Evolutionary conservation across 2,113 vertebrate genomes (phyloP), one percentile per base, ranked within the genome.

Genomic region (Ploceus nigricollis): DNA sequence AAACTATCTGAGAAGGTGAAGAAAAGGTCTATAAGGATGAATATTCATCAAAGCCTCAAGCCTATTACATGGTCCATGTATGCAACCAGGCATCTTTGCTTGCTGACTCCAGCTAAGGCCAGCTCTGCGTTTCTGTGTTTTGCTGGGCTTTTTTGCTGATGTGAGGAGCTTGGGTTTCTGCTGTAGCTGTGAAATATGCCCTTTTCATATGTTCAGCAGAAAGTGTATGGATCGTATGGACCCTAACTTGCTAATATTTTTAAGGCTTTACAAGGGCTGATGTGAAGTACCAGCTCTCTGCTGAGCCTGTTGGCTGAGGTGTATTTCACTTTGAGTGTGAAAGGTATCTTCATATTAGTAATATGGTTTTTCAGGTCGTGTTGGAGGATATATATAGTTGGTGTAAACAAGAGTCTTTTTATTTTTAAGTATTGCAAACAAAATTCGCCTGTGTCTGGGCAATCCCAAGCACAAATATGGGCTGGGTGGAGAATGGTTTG

Each of bases 181-280:
- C 90, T 93, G 54, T 47, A 83, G 66, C 42, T 70, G 88, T 92
- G 85, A 92, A 95, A 94, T 86, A 63, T 3, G 2, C 16, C 15
- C 47, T 93, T 95, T 92, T 90, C 63, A 27, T 90, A 77, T 39
- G 33, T 92, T 93, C 82, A 93, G 88, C 85, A 90, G 79, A 94
- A 93, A 86, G 42, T 27, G 25, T 63, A 8, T 64, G 53, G 48
- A 64, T 90, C 0, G 0, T 33, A 13, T 58, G 64, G 71, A 86
- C 86, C 42, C 21, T 27, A 77, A 50, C 57, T 90, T 24, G 22
- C 27, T 90, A n/a, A 30, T 77, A 73, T 33, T 95, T 88, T 69
- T n/a, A 72, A 88, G 61, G 28, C 35, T 88, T 78, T 68, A 31
- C 27, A 33, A 68, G 25, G 57, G 20, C 54, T 76, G 24, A 19